A percentile compares a stretch with the other conserved stretches of the same genome.
These are phyloP conservation scores for Molossus alvarezi DNA, from an alignment of 2,797 vertebrate genomes.

Conservation along the genomic window DNA sequence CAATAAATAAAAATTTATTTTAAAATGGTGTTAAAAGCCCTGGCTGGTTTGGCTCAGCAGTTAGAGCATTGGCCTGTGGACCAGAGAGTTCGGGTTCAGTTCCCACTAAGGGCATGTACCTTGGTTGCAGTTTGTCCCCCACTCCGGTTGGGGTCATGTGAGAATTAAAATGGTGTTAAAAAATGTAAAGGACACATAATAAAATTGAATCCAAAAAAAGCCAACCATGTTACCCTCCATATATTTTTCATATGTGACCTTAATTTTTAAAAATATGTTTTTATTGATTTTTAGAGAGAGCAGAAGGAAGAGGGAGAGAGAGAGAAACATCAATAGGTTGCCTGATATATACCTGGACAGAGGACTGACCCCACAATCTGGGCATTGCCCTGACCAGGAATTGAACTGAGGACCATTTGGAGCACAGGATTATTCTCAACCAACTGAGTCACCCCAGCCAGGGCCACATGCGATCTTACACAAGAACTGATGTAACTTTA, in stretches of 20 bases:
- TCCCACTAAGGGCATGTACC: too few species aligned
- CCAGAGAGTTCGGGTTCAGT: too few species aligned
- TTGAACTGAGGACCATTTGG: not conserved
- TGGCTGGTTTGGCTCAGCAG: too few species aligned
- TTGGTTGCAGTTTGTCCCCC: too few species aligned
- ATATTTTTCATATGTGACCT: too few species aligned
- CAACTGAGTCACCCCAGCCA: not conserved
- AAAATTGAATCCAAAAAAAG: constrained; percentile 9
- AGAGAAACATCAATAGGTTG: not conserved
- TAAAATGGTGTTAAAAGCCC: too few species aligned
- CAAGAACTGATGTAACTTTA: not conserved
- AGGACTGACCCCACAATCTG: not conserved
- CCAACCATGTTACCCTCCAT: not conserved
- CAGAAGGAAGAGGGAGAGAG: not conserved
- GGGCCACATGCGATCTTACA: not conserved
- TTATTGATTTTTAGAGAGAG: not conserved
- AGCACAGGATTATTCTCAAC: not conserved
- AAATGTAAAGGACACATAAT: not conserved
- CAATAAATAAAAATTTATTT: too few species aligned
- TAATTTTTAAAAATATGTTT: not conserved
- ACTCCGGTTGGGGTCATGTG: too few species aligned
- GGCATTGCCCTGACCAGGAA: not conserved
- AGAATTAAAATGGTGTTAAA: too few species aligned
- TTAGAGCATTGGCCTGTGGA: too few species aligned
- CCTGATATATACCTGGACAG: not conserved